A percentile compares a stretch with the other conserved stretches of the same genome.
Conservation (phyloP, 1,140 invertebrate species). For the Drosophila orosa region DNA sequence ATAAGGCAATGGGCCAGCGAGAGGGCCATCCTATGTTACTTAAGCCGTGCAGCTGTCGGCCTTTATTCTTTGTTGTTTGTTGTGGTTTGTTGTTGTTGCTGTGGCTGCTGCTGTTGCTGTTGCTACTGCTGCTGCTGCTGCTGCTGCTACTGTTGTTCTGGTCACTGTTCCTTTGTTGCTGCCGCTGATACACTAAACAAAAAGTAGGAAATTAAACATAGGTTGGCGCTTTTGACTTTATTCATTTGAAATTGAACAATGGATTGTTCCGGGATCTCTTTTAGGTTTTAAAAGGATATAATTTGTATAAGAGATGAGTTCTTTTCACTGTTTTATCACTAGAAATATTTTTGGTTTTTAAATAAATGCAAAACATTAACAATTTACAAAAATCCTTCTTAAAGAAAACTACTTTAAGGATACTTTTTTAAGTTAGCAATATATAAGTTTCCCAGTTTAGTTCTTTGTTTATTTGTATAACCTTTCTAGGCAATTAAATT, state of each 20-base stretch:
- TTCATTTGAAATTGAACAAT: no score
- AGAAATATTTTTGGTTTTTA: no score
- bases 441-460: no score
- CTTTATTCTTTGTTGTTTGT: conserved; percentile 46
- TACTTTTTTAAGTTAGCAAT: no score
- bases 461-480: no score
- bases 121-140: conserved; percentile 7
- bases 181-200: conserved; percentile 11
- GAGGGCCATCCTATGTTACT: conserved; percentile 54
- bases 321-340: no score
- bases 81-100: conserved; percentile 36
- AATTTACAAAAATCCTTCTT: no score
- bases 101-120: conserved; percentile 7
- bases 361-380: no score
- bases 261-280: no score
- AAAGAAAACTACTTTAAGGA: no score
- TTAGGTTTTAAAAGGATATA: no score
- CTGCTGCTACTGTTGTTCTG: conserved; percentile 13
- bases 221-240: neutral
- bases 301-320: no score
- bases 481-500: conserved; percentile 11
- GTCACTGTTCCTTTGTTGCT: conserved; percentile 54
- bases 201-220: neutral
- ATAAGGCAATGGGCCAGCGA: conserved; percentile 30
- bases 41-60: conserved; percentile 60